A percentile compares a stretch with the other conserved stretches of the same genome.
phyloP scores from a whole-genome alignment of 2,113 vertebrate genomes.

The Datnioides undecimradiatus region DNA sequence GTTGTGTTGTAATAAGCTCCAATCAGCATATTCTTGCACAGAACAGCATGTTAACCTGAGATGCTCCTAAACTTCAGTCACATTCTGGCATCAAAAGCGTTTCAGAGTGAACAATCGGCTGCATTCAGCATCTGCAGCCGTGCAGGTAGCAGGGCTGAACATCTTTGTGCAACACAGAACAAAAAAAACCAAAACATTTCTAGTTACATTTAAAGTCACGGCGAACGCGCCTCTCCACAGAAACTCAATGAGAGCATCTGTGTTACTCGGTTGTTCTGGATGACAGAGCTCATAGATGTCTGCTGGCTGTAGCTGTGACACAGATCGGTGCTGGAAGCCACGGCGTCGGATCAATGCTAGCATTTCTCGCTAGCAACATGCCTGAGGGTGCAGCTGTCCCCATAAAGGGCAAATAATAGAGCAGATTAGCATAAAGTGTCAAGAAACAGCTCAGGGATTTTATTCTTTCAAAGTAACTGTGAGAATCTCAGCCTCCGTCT shows the following conservation, averaged over 20 bases:
- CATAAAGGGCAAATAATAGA: slow-evolving; percentile 58
- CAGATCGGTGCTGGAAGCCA: slow-evolving; percentile 16
- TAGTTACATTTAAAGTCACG: not conserved
- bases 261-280: slow-evolving; percentile 2
- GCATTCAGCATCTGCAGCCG: not conserved
- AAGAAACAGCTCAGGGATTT: slow-evolving; percentile 17
- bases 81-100: not conserved
- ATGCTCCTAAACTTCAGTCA: not conserved
- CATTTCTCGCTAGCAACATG: slow-evolving; percentile 33
- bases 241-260: slow-evolving; percentile 23
- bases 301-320: slow-evolving; percentile 8
- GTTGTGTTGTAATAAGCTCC: not conserved
- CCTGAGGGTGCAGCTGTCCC: slow-evolving; percentile 53
- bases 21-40: not conserved
- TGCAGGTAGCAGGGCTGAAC: not conserved
- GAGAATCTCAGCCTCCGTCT: not conserved
- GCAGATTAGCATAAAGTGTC: slow-evolving; percentile 59
- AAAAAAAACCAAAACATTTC: not conserved
- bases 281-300: slow-evolving; percentile 22
- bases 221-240: not conserved
- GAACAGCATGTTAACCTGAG: not conserved
- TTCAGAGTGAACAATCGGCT: not conserved
- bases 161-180: not conserved
- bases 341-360: slow-evolving; percentile 30
- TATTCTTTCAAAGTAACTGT: not conserved